Evolutionary conservation across 2,888 invertebrate genomes (phyloP), one percentile per base, ranked within the genome.

Genomic region (Spicauda simplicius): DNA sequence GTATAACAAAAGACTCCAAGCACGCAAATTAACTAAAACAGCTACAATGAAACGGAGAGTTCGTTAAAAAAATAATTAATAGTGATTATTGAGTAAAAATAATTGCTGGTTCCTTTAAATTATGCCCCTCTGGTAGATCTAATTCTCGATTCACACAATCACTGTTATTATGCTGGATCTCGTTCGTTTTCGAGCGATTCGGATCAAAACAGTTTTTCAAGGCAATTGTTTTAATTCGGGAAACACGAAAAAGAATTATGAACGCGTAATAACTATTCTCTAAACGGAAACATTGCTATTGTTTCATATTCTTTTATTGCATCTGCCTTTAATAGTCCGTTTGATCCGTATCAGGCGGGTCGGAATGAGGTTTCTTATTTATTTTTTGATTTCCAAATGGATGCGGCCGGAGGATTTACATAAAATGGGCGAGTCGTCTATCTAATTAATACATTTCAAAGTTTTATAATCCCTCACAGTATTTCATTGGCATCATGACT

Each of bases 171-270:
- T 76, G 79, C 78, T 50, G 50, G 82, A 75, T 80, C 76, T 76
- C 72, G 71, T 75, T 76, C 74, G 73, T 74, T 69, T 66, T 20
- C 68, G 73, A 75, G 76, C 80, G 87, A 87, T 86, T 85, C 81
- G 76, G 82, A 88, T 88, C 87, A 83, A 80, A 85, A 82, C 82
- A 77, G 74, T 74, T 78, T 77, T 76, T 73, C 73, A 75, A 77
- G 71, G 73, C 77, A 85, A 89, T 89, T 90, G 90, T 89, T 87
- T 87, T 86, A 86, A 90, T 87, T 87, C 84, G 80, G 81, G 77
- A 80, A 79, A 76, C 74, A 80, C 79, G 85, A 82, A 84, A 87
- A 83, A 88, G 87, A 89, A 88, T 84, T 88, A 89, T 86, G 86
- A 86, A 84, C 84, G 81, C 80, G 77, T 90, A 90, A 90, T 90